Percentiles rank a stretch among this genome's conserved stretches.
phyloP scores from a whole-genome alignment of 53 echinoderm and acorn worm species.

The Mesocentrotus franciscanus region DNA sequence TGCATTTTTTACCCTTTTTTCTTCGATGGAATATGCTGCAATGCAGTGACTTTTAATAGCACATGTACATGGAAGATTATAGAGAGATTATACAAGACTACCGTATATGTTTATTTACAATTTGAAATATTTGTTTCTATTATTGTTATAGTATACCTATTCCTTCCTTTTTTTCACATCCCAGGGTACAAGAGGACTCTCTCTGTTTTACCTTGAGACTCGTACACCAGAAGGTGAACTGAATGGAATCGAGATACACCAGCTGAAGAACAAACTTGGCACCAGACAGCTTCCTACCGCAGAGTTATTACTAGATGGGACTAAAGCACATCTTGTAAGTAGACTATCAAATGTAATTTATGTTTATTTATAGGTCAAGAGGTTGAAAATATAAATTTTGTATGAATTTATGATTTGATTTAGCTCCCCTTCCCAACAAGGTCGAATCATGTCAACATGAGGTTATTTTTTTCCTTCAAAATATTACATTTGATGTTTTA shows the following conservation, averaged over 20 bases:
- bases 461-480: too few species aligned
- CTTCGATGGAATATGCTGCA: neutral
- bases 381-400: neutral
- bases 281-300: conserved; percentile 95
- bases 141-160: too few species aligned
- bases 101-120: neutral
- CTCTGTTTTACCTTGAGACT: conserved; percentile 91
- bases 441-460: too few species aligned
- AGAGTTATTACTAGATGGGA: conserved; percentile 90
- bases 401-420: neutral
- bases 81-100: neutral
- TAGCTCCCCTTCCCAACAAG: too few species aligned
- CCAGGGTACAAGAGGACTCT: conserved; percentile 94
- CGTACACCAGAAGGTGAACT: conserved; percentile 77
- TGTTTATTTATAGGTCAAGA: neutral
- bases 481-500: too few species aligned
- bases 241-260: conserved; percentile 94
- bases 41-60: neutral
- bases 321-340: conserved; percentile 86
- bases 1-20: neutral
- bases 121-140: neutral
- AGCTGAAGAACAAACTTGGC: conserved; percentile 92
- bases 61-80: too few species aligned
- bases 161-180: conserved; percentile 18
- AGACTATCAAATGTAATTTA: neutral